Percentiles rank a stretch among this genome's conserved stretches.
These are phyloP conservation scores for Criorhina ranunculi DNA, from an alignment of 2,888 invertebrate species.

Conservation along the genomic window DNA sequence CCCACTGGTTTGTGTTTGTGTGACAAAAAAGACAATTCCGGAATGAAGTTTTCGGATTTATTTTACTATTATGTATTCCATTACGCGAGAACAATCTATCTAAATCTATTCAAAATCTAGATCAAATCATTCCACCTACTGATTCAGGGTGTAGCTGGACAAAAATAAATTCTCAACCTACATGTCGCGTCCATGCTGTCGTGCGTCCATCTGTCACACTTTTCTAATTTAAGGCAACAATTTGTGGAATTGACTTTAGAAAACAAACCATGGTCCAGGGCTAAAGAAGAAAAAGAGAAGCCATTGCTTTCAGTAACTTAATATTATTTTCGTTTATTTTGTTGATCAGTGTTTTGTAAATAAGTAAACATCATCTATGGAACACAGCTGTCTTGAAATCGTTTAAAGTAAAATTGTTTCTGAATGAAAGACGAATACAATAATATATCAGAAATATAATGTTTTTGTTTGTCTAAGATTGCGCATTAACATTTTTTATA, in stretches of 20 bases:
- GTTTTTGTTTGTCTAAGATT: constrained; percentile 17
- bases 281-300: not conserved
- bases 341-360: constrained; percentile 7
- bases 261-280: not conserved
- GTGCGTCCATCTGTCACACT: constrained; percentile 21
- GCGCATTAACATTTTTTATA: constrained; percentile 23
- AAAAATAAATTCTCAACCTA: constrained; percentile 12
- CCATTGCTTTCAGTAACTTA: constrained; percentile 5
- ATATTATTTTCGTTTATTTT: constrained; percentile 19
- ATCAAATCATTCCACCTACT: constrained; percentile 9
- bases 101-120: not conserved
- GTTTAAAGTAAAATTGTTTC: constrained; percentile 10
- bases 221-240: constrained; percentile 28
- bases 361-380: constrained; percentile 7
- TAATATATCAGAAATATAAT: constrained; percentile 16
- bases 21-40: not conserved
- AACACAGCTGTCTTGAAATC: constrained; percentile 26
- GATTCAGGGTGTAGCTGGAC: constrained; percentile 7
- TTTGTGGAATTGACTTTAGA: constrained; percentile 2
- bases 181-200: constrained; percentile 5
- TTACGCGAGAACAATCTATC: not conserved
- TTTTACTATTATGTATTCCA: not conserved
- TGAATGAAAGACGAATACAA: constrained; percentile 21
- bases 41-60: not conserved
- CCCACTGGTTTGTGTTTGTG: constrained; percentile 22